Percentiles rank a stretch among this genome's conserved stretches.
These are phyloP conservation scores for Myotis davidii DNA, from an alignment of 2,113 vertebrate genomes.

Conservation along the genomic window DNA sequence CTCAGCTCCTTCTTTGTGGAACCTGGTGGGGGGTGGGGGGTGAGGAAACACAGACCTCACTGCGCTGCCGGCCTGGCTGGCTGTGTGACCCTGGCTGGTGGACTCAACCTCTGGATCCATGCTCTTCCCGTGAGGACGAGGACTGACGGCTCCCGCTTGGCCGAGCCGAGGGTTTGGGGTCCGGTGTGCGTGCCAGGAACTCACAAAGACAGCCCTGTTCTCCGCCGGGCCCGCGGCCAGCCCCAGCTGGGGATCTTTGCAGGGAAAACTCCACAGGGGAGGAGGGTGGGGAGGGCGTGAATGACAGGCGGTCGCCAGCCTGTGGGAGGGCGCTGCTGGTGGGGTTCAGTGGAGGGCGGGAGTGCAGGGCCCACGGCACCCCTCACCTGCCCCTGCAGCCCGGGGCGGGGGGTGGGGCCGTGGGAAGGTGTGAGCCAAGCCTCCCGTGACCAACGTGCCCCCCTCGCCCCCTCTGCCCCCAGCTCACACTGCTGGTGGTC, in stretches of 20 bases:
- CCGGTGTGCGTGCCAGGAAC: neutral
- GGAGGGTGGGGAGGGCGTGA: too few relatives aligned
- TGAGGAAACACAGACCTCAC: neutral
- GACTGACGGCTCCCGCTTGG: accelerated
- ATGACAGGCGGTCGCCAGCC: neutral
- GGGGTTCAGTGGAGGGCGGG: neutral
- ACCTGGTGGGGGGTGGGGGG: neutral
- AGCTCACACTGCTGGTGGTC: constrained; percentile 93
- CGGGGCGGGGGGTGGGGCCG: accelerated
- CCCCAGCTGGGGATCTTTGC: constrained; percentile 12
- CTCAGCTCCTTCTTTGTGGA: neutral
- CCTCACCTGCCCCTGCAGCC: neutral
- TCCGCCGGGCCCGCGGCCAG: neutral
- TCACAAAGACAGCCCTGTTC: constrained; percentile 65
- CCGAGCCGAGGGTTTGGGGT: neutral
- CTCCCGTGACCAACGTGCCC: neutral
- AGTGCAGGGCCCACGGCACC: neutral
- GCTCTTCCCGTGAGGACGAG: neutral
- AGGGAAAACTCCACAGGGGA: neutral
- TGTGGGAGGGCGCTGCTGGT: neutral
- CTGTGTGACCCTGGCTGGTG: neutral
- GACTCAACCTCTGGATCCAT: neutral
- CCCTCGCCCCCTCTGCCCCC: neutral
- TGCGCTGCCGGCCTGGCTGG: neutral
- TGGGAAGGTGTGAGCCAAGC: neutral